Percentiles rank a stretch among this genome's conserved stretches.
These are phyloP conservation scores for Spheniscus mendiculus DNA, from an alignment of 2,113 vertebrate species.

Conservation along the genomic window DNA sequence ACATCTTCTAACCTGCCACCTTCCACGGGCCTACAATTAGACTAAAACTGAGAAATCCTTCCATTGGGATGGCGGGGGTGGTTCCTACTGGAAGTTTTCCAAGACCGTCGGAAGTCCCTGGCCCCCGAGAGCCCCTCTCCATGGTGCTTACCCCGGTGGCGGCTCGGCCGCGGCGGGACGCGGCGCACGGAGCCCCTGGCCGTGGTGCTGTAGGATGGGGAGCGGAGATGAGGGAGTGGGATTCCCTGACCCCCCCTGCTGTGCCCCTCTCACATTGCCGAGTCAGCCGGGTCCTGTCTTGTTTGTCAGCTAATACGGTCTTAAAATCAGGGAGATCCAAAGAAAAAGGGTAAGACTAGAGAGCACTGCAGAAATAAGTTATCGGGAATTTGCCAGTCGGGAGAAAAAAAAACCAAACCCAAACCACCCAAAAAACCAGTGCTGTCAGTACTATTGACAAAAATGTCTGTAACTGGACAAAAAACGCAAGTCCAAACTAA, in stretches of 20 bases:
- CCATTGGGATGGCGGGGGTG: no score
- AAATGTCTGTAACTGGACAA: neutral
- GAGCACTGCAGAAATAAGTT: neutral
- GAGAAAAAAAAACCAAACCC: neutral
- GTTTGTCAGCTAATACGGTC: neutral
- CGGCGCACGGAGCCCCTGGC: neutral
- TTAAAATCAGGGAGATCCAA: neutral
- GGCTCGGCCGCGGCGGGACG: neutral
- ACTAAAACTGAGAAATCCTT: neutral
- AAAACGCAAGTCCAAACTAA: neutral
- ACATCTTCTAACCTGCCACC: neutral
- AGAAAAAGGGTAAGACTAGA: neutral
- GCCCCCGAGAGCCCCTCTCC: neutral
- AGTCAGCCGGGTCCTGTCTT: neutral
- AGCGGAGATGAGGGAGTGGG: no score
- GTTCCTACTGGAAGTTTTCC: neutral
- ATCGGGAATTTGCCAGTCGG: fast-evolving
- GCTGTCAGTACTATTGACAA: neutral
- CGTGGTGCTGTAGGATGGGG: neutral
- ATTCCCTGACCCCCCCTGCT: no score
- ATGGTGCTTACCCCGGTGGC: neutral
- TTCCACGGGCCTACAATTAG: neutral
- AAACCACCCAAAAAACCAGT: neutral
- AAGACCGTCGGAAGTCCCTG: fast-evolving
- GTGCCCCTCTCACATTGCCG: fast-evolving